Conservation (phyloP, 2,113 vertebrate species). For the Notothenia rossii region DNA sequence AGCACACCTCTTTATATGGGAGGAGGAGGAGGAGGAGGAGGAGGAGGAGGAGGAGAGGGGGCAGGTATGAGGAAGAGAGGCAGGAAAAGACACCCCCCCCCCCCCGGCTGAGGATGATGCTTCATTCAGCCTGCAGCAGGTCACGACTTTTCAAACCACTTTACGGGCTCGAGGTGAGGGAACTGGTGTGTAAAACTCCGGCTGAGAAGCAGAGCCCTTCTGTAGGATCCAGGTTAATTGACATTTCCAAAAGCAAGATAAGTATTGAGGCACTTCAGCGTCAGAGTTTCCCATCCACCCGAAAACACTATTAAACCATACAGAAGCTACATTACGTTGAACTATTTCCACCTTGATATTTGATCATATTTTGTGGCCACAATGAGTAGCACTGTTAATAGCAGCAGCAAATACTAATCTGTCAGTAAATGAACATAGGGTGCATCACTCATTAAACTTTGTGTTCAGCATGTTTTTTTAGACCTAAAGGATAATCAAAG, state of each 20-base stretch:
- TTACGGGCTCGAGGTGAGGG: neutral
- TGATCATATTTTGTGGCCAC: neutral
- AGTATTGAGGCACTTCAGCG: neutral
- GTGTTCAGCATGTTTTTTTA: neutral
- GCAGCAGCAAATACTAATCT: neutral
- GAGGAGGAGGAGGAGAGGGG: conserved; percentile 7
- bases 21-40: conserved; percentile 6
- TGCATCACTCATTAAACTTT: too few relatives aligned
- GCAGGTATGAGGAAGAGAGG: conserved; percentile 56
- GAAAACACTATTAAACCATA: too few relatives aligned
- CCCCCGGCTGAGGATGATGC: conserved; percentile 23
- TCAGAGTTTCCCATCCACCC: too few relatives aligned
- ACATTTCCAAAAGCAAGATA: neutral
- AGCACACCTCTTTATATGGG: conserved; percentile 31
- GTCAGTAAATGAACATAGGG: neutral
- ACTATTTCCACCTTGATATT: neutral
- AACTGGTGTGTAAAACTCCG: neutral
- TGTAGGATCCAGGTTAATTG: neutral
- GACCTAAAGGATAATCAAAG: neutral
- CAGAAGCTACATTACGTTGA: neutral
- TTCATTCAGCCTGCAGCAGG: conserved; percentile 15
- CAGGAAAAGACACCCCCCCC: conserved; percentile 13
- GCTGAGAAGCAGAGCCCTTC: neutral
- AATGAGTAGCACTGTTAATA: neutral
- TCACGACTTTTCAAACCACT: conserved; percentile 22